Conservation (phyloP, 1,140 invertebrate species). For the Drosophila nikananu region DNA sequence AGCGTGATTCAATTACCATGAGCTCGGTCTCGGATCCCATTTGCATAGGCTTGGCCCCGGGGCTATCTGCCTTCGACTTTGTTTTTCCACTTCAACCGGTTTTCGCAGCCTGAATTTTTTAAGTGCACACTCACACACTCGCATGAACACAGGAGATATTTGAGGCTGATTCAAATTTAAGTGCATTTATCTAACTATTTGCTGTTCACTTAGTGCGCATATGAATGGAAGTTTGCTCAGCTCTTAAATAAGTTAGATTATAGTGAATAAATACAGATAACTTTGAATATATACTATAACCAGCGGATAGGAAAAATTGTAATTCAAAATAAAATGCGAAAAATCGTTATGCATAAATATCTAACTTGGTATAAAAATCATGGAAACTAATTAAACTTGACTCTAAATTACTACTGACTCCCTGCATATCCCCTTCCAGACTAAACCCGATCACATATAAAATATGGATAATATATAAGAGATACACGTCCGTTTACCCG, state of each 20-base stretch:
- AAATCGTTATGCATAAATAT: too few relatives aligned
- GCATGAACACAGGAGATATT: slow-evolving; percentile 8
- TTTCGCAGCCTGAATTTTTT: slow-evolving; percentile 44
- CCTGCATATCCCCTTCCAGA: background rate
- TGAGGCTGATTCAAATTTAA: slow-evolving; percentile 18
- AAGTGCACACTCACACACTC: slow-evolving; percentile 17
- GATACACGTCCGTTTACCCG: slow-evolving; percentile 3
- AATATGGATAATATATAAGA: slow-evolving; percentile 39
- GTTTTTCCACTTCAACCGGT: slow-evolving; percentile 27
- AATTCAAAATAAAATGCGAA: too few relatives aligned
- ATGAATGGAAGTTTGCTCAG: slow-evolving; percentile 10
- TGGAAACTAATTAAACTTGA: background rate
- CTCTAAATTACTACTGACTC: slow-evolving; percentile 2
- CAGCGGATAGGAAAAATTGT: background rate
- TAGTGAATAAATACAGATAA: slow-evolving; percentile 2
- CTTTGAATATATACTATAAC: background rate
- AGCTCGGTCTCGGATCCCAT: slow-evolving; percentile 60
- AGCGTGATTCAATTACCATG: slow-evolving; percentile 81
- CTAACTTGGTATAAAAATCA: background rate
- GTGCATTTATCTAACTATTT: slow-evolving; percentile 46
- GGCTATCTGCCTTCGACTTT: slow-evolving; percentile 27
- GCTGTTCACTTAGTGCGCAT: slow-evolving; percentile 11
- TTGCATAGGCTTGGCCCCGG: slow-evolving; percentile 63
- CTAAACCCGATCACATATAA: slow-evolving; percentile 27
- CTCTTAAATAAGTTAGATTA: slow-evolving; percentile 16